A percentile compares a stretch with the other conserved stretches of the same genome.
Conservation (phyloP, 2,797 vertebrate species). For the Myotis vivesi region DNA sequence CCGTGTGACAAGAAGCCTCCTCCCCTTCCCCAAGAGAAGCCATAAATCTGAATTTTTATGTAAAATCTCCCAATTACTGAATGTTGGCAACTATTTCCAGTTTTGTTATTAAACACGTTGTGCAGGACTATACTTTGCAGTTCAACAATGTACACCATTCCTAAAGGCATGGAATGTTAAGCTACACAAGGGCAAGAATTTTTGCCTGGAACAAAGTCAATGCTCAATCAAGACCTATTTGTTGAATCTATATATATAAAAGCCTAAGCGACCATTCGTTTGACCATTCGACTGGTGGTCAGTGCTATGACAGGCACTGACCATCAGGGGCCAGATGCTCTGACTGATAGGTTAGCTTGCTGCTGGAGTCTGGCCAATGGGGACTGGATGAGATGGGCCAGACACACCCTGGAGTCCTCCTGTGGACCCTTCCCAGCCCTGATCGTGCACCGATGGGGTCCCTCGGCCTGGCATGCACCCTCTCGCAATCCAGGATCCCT, state of each 20-base stretch:
- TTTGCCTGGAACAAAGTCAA: not conserved
- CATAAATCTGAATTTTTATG: not conserved
- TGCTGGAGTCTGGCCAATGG: too few species aligned
- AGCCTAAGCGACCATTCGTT: too few species aligned
- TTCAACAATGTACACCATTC: not conserved
- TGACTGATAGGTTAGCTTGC: too few species aligned
- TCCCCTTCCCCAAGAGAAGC: not conserved
- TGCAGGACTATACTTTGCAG: not conserved
- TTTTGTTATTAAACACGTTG: not conserved
- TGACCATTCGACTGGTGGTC: too few species aligned
- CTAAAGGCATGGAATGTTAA: not conserved
- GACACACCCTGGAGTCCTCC: too few species aligned
- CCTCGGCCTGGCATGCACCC: too few species aligned
- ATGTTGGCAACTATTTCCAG: not conserved
- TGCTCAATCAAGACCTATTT: not conserved
- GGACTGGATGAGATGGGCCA: too few species aligned
- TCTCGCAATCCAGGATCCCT: too few species aligned
- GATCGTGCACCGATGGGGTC: too few species aligned
- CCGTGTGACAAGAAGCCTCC: not conserved
- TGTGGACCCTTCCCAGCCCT: too few species aligned
- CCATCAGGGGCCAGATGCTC: too few species aligned
- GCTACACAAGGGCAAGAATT: not conserved
- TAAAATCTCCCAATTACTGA: not conserved
- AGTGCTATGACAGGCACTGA: too few species aligned
- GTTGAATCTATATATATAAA: not conserved